Evolutionary conservation across 2,113 vertebrate species (phyloP).

Genomic region (Trematomus loennbergii): DNA sequence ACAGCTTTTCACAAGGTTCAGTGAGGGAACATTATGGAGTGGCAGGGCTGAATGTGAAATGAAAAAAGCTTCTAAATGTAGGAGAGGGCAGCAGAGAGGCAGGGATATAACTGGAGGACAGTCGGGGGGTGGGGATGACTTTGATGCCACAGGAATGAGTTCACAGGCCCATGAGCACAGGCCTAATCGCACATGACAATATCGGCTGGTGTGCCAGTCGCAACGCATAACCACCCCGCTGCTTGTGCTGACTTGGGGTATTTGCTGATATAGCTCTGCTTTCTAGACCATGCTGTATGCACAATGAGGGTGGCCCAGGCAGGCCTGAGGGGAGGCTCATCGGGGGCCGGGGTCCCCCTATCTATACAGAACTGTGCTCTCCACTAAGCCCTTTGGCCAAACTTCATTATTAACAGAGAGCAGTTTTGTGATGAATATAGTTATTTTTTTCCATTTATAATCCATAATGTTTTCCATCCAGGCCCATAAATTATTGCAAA

Average conservation of each 20-base stretch:
- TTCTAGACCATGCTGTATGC: conserved; percentile 79
- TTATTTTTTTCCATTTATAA: conserved; percentile 56
- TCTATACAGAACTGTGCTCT: conserved; percentile 46
- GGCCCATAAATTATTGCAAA: conserved; percentile 59
- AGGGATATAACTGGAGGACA: conserved; percentile 59
- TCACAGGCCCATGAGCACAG: conserved; percentile 80
- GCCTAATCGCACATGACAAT: conserved; percentile 85
- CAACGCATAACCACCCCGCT: conserved; percentile 73
- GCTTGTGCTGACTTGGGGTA: conserved; percentile 82
- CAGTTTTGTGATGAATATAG: conserved; percentile 58
- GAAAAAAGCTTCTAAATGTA: conserved; percentile 35
- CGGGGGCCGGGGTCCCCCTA: conserved; percentile 13
- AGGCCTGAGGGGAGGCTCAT: conserved; percentile 65
- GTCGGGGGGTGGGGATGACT: conserved; percentile 57
- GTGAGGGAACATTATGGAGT: conserved; percentile 36
- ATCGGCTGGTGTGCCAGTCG: conserved; percentile 84
- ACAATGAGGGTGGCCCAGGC: conserved; percentile 76
- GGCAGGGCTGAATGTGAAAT: conserved; percentile 44
- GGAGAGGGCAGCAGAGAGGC: conserved; percentile 55
- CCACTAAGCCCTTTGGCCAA: conserved; percentile 53
- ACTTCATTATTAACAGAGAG: conserved; percentile 65
- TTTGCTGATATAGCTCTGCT: conserved; percentile 82
- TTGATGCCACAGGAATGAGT: conserved; percentile 79
- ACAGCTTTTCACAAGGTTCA: conserved; percentile 44
- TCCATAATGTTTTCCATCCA: conserved; percentile 58